Evolutionary conservation across 2,888 invertebrate genomes (phyloP).

Genomic region (Axea sp.): DNA sequence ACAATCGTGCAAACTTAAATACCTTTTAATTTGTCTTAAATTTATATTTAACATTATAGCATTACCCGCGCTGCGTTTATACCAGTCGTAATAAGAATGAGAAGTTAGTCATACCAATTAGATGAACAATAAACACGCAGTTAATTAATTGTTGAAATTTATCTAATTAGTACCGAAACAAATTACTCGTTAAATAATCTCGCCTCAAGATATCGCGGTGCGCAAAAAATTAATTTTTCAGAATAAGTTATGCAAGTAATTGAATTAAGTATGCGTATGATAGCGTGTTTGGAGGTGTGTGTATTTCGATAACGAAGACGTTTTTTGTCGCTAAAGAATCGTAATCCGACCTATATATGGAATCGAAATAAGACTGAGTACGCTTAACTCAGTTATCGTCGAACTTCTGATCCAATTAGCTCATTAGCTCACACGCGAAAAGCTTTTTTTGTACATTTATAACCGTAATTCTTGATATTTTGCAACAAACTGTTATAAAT

Average conservation of each 20-base stretch:
- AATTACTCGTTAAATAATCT: slow-evolving; percentile 5
- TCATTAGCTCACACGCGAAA: slow-evolving; percentile 40
- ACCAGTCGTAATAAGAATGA: no score
- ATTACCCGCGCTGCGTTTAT: no score
- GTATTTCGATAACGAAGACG: slow-evolving; percentile 49
- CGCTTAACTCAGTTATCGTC: slow-evolving; percentile 56
- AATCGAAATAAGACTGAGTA: slow-evolving; percentile 44
- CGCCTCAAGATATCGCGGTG: not conserved
- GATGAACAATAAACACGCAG: no score
- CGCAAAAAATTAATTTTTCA: slow-evolving; percentile 16
- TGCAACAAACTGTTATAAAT: slow-evolving; percentile 1
- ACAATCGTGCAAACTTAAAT: no score
- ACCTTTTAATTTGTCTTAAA: no score
- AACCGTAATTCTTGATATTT: slow-evolving; percentile 24
- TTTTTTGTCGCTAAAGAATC: slow-evolving; percentile 36
- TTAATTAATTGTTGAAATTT: slow-evolving; percentile 1
- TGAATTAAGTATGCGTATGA: slow-evolving; percentile 24
- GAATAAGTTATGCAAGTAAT: slow-evolving; percentile 24
- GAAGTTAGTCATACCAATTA: no score
- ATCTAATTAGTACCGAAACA: slow-evolving; percentile 4
- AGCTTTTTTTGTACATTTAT: slow-evolving; percentile 40
- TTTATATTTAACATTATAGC: no score
- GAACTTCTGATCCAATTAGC: slow-evolving; percentile 57
- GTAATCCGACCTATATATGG: slow-evolving; percentile 53
- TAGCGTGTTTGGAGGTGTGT: slow-evolving; percentile 12